These are phyloP conservation scores for Chaetodon auriga DNA, from an alignment of 2,113 vertebrate genomes.

Conservation along the genomic window DNA sequence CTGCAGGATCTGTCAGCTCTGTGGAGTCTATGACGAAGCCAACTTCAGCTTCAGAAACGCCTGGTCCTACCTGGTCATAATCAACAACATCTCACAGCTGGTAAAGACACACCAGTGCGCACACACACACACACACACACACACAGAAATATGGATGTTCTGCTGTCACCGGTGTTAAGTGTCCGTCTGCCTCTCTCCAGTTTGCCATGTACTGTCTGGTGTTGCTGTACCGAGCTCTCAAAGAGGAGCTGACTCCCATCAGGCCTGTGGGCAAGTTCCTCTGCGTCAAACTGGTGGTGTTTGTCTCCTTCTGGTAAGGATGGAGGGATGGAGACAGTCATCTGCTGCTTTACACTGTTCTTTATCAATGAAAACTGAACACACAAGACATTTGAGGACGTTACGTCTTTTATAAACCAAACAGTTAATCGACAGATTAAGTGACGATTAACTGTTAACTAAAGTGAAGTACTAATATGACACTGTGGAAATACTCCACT, in stretches of 20 bases:
- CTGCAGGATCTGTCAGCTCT: conserved; percentile 91
- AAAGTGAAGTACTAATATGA: too few relatives aligned
- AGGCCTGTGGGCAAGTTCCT: conserved; percentile 97
- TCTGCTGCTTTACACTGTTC: background rate
- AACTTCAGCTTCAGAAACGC: conserved; percentile 97
- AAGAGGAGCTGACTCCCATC: conserved; percentile 94
- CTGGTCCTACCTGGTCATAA: conserved; percentile 97
- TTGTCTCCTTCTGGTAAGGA: conserved; percentile 97
- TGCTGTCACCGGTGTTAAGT: background rate
- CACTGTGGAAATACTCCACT: too few relatives aligned
- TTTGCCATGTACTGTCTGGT: conserved; percentile 98
- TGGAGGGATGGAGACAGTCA: background rate
- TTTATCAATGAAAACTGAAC: background rate
- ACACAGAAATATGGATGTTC: background rate
- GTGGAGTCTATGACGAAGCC: conserved; percentile 94
- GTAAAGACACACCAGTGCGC: conserved; percentile 74
- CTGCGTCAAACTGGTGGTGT: conserved; percentile 97
- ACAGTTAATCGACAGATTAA: too few relatives aligned
- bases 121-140: too few relatives aligned
- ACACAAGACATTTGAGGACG: too few relatives aligned
- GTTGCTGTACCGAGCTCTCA: conserved; percentile 93
- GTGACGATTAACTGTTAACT: too few relatives aligned
- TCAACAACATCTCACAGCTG: conserved; percentile 97
- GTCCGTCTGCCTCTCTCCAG: conserved; percentile 57
- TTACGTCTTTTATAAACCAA: too few relatives aligned